Percentiles rank a stretch among this genome's conserved stretches.
Conservation (phyloP, 2,113 vertebrate species). For the Syngnathus typhle region DNA sequence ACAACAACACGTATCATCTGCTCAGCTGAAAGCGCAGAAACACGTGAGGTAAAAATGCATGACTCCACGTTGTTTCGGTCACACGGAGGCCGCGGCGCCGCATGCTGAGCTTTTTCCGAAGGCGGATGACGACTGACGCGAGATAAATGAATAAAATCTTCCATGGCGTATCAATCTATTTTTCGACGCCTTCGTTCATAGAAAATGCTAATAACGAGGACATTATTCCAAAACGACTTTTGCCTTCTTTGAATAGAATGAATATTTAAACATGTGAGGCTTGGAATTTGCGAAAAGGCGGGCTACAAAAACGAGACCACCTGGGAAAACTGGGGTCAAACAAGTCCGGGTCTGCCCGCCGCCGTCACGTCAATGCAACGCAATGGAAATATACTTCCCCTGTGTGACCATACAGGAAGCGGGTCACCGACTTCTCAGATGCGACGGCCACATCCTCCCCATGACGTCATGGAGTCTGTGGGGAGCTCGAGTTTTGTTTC, state of each 20-base stretch:
- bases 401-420: constrained; percentile 10
- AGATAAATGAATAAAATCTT: not conserved
- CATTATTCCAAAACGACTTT: no score
- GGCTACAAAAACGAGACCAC: constrained; percentile 16
- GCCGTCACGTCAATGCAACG: not conserved
- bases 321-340: constrained; percentile 31
- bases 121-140: constrained; percentile 22
- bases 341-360: constrained; percentile 42
- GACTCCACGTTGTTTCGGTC: constrained; percentile 29
- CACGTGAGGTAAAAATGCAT: constrained; percentile 38
- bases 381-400: not conserved
- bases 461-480: not conserved
- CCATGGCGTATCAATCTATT: no score
- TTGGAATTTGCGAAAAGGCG: not conserved
- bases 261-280: no score
- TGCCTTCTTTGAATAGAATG: no score
- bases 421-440: constrained; percentile 35
- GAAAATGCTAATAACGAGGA: no score
- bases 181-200: no score
- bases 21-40: constrained; percentile 3
- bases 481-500: not conserved
- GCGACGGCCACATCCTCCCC: constrained; percentile 9
- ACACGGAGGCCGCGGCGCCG: constrained; percentile 23
- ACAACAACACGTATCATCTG: constrained; percentile 13
- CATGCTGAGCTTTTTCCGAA: constrained; percentile 24